phyloP scores from a whole-genome alignment of 2,888 invertebrate species.

The Eilema depressum region DNA sequence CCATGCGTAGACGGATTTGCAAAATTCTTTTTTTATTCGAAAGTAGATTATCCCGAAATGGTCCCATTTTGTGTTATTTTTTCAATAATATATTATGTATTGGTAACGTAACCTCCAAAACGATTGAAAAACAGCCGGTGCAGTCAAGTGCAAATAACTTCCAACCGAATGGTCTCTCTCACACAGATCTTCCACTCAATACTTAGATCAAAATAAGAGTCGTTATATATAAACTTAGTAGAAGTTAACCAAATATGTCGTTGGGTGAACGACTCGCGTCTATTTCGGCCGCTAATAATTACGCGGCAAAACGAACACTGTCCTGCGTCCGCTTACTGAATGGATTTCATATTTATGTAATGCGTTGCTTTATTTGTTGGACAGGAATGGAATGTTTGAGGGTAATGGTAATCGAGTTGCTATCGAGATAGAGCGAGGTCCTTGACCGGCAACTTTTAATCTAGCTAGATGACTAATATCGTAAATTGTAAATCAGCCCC shows the following conservation, averaged over 20 bases:
- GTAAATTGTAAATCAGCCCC: too few relatives aligned
- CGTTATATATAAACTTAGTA: slow-evolving; percentile 46
- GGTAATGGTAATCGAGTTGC: neutral
- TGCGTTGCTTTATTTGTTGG: neutral
- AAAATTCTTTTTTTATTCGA: too few relatives aligned
- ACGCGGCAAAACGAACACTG: slow-evolving; percentile 60
- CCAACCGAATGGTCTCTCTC: neutral
- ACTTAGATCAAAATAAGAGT: slow-evolving; percentile 44
- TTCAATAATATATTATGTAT: too few relatives aligned
- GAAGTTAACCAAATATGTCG: slow-evolving; percentile 66
- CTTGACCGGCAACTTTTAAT: neutral
- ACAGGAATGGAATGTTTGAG: neutral
- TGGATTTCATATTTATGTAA: slow-evolving; percentile 37
- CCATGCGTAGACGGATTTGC: too few relatives aligned
- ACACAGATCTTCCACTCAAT: neutral
- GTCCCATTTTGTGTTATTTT: too few relatives aligned
- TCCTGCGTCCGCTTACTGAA: slow-evolving; percentile 40
- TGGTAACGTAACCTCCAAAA: too few relatives aligned
- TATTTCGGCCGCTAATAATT: slow-evolving; percentile 68
- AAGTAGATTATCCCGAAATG: too few relatives aligned
- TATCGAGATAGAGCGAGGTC: neutral
- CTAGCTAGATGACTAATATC: too few relatives aligned
- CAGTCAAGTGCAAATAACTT: neutral
- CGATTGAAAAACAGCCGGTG: too few relatives aligned
- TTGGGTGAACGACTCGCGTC: slow-evolving; percentile 70